A percentile compares a stretch with the other conserved stretches of the same genome.
Evolutionary conservation across 1,140 invertebrate species (phyloP).

Genomic region (Anastrepha ludens): DNA sequence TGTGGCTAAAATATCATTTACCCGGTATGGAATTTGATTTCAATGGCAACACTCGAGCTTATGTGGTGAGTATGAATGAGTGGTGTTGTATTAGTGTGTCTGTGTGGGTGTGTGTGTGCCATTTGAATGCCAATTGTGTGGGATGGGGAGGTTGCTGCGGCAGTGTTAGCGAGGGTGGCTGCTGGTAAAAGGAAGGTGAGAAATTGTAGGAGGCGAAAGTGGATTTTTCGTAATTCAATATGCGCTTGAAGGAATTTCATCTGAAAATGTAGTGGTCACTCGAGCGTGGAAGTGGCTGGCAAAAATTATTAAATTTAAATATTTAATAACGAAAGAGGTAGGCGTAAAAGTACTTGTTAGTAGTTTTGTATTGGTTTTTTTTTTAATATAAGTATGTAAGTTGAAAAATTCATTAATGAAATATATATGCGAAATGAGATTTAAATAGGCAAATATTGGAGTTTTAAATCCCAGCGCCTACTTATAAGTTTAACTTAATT

Average conservation of each 20-base stretch:
- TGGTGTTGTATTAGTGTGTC: neutral
- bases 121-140: constrained; percentile 31
- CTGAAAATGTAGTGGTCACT: constrained; percentile 49
- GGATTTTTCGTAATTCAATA: constrained; percentile 44
- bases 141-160: neutral
- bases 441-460: no score
- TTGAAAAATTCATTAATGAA: neutral
- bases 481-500: no score
- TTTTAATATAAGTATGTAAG: neutral
- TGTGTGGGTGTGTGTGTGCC: neutral
- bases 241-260: constrained; percentile 41
- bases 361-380: neutral
- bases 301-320: neutral
- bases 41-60: constrained; percentile 24
- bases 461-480: no score
- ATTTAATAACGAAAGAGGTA: neutral
- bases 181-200: constrained; percentile 27
- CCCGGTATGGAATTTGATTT: constrained; percentile 32
- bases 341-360: neutral
- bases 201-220: constrained; percentile 49
- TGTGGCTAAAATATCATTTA: constrained; percentile 46
- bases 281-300: constrained; percentile 35
- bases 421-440: no score
- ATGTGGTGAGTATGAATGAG: neutral
- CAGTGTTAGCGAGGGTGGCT: neutral